phyloP scores from a whole-genome alignment of 2,797 vertebrate species.

The Graptemys geographica region DNA sequence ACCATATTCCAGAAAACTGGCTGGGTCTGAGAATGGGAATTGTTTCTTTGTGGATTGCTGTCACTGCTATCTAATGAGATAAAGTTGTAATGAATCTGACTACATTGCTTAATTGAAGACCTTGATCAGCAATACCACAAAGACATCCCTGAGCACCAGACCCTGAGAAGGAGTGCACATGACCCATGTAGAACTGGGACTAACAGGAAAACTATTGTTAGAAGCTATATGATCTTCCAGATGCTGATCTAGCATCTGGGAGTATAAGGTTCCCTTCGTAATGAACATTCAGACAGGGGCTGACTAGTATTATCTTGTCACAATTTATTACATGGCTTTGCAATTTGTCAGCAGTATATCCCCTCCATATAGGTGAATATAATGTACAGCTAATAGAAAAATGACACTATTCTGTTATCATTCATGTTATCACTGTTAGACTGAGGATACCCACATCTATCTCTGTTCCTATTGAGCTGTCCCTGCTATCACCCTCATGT shows the following conservation, averaged over 20 bases:
- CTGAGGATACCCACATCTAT: slow-evolving; percentile 1
- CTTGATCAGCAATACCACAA: background rate
- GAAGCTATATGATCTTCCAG: background rate
- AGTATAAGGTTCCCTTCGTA: background rate
- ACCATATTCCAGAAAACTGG: background rate
- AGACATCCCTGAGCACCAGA: background rate
- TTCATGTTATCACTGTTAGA: background rate
- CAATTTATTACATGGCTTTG: background rate
- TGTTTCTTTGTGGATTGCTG: background rate
- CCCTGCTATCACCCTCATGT: background rate
- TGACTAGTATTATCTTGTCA: background rate
- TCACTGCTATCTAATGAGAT: background rate
- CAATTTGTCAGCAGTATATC: background rate
- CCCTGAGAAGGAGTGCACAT: background rate
- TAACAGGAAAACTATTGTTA: background rate
- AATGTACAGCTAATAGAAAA: background rate
- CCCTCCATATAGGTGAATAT: background rate
- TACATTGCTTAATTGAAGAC: background rate
- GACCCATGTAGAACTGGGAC: too few relatives aligned
- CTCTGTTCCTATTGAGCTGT: background rate
- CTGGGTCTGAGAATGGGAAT: rapidly evolving
- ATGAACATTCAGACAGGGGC: background rate
- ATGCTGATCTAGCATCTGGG: background rate
- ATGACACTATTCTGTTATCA: background rate
- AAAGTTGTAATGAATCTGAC: background rate